Conservation (phyloP, 2,797 vertebrate genomes). For the Eulemur mongoz region DNA sequence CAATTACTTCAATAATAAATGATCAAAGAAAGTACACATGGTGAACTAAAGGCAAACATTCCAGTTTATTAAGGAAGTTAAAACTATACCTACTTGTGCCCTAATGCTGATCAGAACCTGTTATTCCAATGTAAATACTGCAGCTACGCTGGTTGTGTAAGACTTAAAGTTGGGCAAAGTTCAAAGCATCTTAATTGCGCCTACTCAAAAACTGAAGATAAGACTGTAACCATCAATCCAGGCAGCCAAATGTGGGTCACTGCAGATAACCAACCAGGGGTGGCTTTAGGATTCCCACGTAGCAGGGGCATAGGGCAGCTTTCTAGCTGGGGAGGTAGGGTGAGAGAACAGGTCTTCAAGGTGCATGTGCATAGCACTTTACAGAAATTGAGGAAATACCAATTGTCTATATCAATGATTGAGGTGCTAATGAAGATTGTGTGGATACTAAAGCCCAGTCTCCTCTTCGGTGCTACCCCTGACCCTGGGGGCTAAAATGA, state of each 20-base stretch:
- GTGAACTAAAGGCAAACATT: conserved; percentile 31
- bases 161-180: conserved; percentile 17
- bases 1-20: conserved; percentile 11
- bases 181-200: neutral
- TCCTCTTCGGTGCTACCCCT: neutral
- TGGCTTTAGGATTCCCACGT: neutral
- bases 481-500: neutral
- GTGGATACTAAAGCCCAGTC: neutral
- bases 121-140: neutral
- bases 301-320: neutral
- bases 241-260: neutral
- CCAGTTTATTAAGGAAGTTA: conserved; percentile 28
- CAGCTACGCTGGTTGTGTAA: neutral
- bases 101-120: conserved; percentile 21
- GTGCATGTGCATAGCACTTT: neutral
- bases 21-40: neutral
- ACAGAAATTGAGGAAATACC: conserved; percentile 5
- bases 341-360: neutral
- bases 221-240: neutral
- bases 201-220: neutral
- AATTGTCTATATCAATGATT: neutral
- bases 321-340: neutral
- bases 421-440: neutral
- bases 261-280: neutral
- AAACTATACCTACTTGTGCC: neutral